These are phyloP conservation scores for Lagocephalus sceleratus DNA, from an alignment of 2,797 vertebrate genomes.

Conservation along the genomic window DNA sequence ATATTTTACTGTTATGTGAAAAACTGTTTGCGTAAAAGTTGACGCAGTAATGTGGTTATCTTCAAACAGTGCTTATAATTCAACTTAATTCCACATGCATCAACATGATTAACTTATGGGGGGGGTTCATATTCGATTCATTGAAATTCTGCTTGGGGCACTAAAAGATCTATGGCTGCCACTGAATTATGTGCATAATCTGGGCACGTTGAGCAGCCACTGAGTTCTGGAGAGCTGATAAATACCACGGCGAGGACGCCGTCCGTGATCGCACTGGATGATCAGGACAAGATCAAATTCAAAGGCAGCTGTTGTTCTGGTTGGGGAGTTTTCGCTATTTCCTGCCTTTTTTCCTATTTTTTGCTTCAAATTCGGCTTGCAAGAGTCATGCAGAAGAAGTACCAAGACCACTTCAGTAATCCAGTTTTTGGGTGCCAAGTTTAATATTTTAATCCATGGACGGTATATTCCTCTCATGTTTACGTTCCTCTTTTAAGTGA, in stretches of 20 bases:
- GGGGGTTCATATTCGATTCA: constrained; percentile 24
- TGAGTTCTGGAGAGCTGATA: constrained; percentile 20
- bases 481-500: no score
- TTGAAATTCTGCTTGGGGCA: constrained; percentile 37
- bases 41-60: no score
- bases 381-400: no score
- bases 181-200: constrained; percentile 53
- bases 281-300: constrained; percentile 10
- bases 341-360: no score
- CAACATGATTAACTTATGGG: constrained; percentile 32
- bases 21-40: no score
- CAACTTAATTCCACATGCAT: constrained; percentile 17
- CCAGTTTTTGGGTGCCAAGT: no score
- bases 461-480: no score
- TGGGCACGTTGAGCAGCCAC: constrained; percentile 22
- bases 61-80: no score
- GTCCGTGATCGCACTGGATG: constrained; percentile 17
- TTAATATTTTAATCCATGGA: no score
- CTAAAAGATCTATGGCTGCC: constrained; percentile 38
- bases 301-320: constrained; percentile 2
- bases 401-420: no score
- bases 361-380: no score
- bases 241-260: constrained; percentile 12
- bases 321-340: neutral
- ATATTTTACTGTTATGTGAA: no score